These are phyloP conservation scores for Metridium senile DNA, from an alignment of 92 coral and sea anemone species.

Conservation along the genomic window DNA sequence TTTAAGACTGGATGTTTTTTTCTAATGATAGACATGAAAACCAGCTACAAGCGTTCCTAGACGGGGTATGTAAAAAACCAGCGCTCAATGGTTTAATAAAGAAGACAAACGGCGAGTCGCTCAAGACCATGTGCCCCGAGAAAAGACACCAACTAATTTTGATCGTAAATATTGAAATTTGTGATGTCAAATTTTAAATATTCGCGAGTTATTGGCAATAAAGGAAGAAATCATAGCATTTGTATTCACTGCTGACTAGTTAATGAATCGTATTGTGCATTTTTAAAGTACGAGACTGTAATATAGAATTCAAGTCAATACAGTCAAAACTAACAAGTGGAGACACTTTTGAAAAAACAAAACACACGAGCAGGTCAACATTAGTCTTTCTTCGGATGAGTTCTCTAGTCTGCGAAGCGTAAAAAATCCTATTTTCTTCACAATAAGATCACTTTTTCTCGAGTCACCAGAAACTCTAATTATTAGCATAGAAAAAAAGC, in stretches of 20 bases:
- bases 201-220: background rate
- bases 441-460: background rate
- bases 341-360: background rate
- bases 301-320: conserved; percentile 1
- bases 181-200: conserved; percentile 2
- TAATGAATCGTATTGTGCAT: conserved; percentile 26
- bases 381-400: background rate
- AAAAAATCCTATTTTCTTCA: background rate
- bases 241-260: background rate
- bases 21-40: background rate
- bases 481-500: background rate
- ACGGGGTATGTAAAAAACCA: no score
- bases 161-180: conserved; percentile 35
- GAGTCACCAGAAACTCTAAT: no score
- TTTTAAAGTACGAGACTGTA: conserved; percentile 2
- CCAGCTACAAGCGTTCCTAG: no score
- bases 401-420: background rate
- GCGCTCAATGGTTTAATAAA: no score
- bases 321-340: conserved; percentile 11
- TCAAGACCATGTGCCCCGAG: conserved; percentile 22
- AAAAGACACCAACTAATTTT: conserved; percentile 18
- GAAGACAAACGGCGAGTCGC: no score
- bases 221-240: background rate
- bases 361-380: conserved; percentile 1
- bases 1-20: background rate